Evolutionary conservation across 2,888 invertebrate genomes (phyloP), one percentile per base, ranked within the genome.

Genomic region (Prosapia bicincta): DNA sequence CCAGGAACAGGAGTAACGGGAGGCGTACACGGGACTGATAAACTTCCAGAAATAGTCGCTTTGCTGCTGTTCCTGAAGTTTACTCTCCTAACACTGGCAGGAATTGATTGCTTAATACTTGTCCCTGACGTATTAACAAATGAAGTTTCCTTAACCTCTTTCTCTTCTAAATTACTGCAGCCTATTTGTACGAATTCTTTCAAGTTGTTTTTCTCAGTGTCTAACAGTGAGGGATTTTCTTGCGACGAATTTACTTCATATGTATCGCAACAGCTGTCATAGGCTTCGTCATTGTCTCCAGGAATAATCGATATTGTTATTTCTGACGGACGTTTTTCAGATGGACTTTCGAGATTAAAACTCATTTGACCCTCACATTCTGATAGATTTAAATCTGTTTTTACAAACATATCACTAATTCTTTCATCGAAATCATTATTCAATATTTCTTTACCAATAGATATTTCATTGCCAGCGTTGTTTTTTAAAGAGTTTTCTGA

Each of bases 21-120:
- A 5, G 75, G 74, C 10, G 68, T 54, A 1, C 74, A 71, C n/a
- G 76, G 74, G 26, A 78, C 71, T 43, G 78, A 79, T 7, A 72
- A 54, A 10, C 74, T 75, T 28, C 69, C 74, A 0, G 69, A 69
- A 68, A 74, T 74, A n/a, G 76, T 74, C 3, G 80, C 70, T 30
- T 76, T 78, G 24, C 67, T 71, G 78, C 76, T 80, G 68, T 79
- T 80, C 10, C 78, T 77, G 71, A 79, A 81, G 72, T 77, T 79
- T 10, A 77, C 79, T 26, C 79, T 77, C 24, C 79, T 75, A 10
- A 54, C 54, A 54, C 54, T 54, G 3, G 54, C 54, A 54, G 54
- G 54, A 20, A 54, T 54, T 20, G 54, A 20, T 54, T n/a, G 20
- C 20, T 54, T 54, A 20, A 20, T 54, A 20, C 20, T n/a, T 3